Evolutionary conservation across 2,888 invertebrate genomes (phyloP), one percentile per base, ranked within the genome.

Genomic region (Dolichomitus sp.): DNA sequence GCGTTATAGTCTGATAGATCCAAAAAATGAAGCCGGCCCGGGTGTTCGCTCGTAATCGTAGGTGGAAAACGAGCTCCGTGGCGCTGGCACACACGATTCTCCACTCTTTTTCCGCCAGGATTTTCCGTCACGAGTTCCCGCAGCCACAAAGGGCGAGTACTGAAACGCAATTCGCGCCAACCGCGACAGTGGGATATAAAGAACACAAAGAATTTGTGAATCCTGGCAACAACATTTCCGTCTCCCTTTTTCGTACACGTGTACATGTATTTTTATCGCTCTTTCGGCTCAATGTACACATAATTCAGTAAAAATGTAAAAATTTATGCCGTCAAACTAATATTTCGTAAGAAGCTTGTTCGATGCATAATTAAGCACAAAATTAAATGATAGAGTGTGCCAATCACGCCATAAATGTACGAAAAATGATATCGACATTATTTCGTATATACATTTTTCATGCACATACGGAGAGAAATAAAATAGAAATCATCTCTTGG

Each of bases 1-100:
- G 77, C 57, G 86, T 84, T 85, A 85, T 85, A 87, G 87, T 85
- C 85, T 82, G 86, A 88, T 87, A 87, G 84, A 85, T 87, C 73
- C 78, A 61, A 72, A 73, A 87, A 87, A 86, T 83, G 83, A 86
- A 85, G 61, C 72, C 66, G 66, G 42, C 50, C 54, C 66, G 42
- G 14, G 66, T 40, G 59, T 77, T 33, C 66, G 83, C 74, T 83
- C 80, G 84, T 83, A 84, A 83, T 83, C 81, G 84, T 65, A 45
- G 48, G 70, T 79, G 63, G 54, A 75, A 73, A 83, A 76, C 66
- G 75, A 75, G 72, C 33, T 70, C 48, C 65, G 57, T 57, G 40
- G 45, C 30, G 27, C 37, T n/a, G 17, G 19, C 19, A 42, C 70
- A 27, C 61, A 40, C 61, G 61, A 40, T 63, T 42, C 61, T 37